Evolutionary conservation across 2,797 vertebrate genomes (phyloP).

Genomic region (Rhinoraja longicauda): DNA sequence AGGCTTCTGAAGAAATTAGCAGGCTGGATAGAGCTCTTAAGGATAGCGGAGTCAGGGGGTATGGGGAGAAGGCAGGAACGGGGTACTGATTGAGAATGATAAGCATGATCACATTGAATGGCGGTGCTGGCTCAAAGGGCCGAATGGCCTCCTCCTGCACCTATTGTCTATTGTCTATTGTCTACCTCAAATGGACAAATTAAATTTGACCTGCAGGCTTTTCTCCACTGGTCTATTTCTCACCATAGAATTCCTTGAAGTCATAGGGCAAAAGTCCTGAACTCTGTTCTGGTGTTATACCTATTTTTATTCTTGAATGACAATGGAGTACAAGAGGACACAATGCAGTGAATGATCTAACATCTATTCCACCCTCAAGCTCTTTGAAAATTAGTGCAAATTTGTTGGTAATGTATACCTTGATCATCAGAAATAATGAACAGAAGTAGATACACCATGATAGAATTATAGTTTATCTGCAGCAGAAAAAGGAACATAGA

Average conservation of each 20-base stretch:
- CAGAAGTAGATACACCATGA: neutral
- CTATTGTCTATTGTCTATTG: no score
- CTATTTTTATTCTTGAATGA: neutral
- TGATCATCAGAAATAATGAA: neutral
- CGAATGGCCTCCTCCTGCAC: no score
- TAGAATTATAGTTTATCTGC: neutral
- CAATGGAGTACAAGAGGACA: neutral
- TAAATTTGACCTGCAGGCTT: neutral
- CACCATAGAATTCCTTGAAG: neutral
- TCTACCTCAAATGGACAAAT: neutral
- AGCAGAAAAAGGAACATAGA: neutral
- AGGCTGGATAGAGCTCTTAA: no score
- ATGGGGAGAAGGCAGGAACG: no score
- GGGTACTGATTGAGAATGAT: no score
- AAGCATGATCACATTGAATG: no score
- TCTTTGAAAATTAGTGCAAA: constrained; percentile 14
- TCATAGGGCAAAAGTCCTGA: neutral
- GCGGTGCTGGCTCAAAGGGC: no score
- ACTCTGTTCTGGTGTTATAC: neutral
- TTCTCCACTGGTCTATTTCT: neutral
- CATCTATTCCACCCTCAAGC: neutral
- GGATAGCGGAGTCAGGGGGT: no score
- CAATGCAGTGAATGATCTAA: neutral
- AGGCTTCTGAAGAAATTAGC: neutral
- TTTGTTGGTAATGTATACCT: neutral